Evolutionary conservation across 2,113 vertebrate genomes (phyloP), one percentile per base, ranked within the genome.

Genomic region (Neogale vison): DNA sequence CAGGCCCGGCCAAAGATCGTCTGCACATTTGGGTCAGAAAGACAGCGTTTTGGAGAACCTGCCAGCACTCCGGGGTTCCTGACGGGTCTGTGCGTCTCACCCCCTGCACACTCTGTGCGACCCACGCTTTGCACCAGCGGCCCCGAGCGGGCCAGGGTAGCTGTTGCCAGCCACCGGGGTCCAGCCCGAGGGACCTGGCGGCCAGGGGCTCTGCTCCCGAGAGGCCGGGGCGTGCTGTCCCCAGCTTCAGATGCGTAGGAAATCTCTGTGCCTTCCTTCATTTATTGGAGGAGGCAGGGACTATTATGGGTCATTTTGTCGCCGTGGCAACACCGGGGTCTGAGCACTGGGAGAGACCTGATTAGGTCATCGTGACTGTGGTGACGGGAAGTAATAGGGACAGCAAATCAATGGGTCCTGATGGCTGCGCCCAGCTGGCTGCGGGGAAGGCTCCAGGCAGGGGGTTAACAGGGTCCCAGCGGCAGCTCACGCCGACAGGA

Each of bases 221-320:
- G 74, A 77, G 14, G 42, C 14, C 3, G 1, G 71, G 74, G 14
- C 39, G 7, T 3, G 0, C 26, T 31, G 24, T 47, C 42, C 42
- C 42, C 26, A 15, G 7, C 34, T n/a, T 2, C 17, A 4, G 34
- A 36, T 15, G 94, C 91, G 90, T 96, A 95, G 98, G 98, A 98
- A 94, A 93, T 96, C 90, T 45, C 93, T 79, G 91, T 96, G 96
- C 94, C 92, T 86, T 98, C 96, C 98, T 98, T 98, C 97, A 93
- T 97, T 97, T 98, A 97, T 74, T 96, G 97, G 95, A 98, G 97
- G 96, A 97, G 98, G 96, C 98, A 97, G 96, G 97, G 97, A 98
- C 97, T 98, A 97, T 98, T 97, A 98, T 98, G 98, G 98, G 96
- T 97, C 98, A 98, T 98, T 98, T 98, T 96, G 94, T 98, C 94